Percentiles rank a stretch among this genome's conserved stretches.
Evolutionary conservation across 2,888 invertebrate species (phyloP).

Genomic region (Hetaerina titia): DNA sequence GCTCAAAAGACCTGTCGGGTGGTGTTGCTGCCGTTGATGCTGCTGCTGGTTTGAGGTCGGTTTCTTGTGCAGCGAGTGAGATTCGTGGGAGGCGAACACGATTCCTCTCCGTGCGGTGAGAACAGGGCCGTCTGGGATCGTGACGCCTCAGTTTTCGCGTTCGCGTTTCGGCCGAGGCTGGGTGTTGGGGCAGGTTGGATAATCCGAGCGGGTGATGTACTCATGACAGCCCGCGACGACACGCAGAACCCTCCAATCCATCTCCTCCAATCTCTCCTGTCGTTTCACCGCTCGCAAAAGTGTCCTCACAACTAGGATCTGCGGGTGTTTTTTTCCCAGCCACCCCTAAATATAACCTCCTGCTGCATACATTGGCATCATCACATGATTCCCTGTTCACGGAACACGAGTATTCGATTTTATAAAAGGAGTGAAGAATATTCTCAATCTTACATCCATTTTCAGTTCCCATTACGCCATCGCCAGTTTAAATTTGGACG

Average conservation of each 20-base stretch:
- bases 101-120: conserved; percentile 28
- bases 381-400: neutral
- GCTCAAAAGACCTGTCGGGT: neutral
- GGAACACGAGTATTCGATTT: neutral
- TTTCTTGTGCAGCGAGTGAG: neutral
- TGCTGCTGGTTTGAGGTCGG: conserved; percentile 33
- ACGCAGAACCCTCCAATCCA: neutral
- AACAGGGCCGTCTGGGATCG: conserved; percentile 20
- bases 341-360: neutral
- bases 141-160: conserved; percentile 9
- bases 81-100: conserved; percentile 43
- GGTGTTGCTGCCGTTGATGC: neutral
- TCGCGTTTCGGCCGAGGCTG: neutral
- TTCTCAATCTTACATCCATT: neutral
- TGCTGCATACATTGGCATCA: neutral
- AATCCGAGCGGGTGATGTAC: conserved; percentile 5
- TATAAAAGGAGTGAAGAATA: neutral
- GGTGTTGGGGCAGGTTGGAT: neutral
- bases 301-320: neutral
- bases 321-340: neutral
- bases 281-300: neutral
- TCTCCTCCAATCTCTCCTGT: neutral
- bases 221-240: neutral
- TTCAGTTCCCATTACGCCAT: neutral
- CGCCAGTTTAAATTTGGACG: too few relatives aligned